Conservation (phyloP, 2,113 vertebrate genomes). For the Dicerorhinus sumatrensis region DNA sequence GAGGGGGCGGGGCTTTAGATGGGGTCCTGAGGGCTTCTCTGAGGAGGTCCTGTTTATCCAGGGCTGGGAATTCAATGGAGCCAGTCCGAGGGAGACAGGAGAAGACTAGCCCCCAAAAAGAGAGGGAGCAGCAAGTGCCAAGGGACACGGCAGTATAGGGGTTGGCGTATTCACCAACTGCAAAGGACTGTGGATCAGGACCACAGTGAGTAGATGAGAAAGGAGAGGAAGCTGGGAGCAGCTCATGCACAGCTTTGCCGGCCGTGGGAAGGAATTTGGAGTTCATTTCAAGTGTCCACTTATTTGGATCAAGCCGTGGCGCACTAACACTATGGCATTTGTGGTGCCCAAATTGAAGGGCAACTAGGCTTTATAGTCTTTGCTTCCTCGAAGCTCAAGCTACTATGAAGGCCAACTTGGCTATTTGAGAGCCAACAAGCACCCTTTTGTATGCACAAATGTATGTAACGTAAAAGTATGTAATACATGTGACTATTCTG, state of each 20-base stretch:
- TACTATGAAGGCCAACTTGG: not conserved
- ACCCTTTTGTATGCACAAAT: no score
- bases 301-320: not conserved
- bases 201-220: not conserved
- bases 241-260: not conserved
- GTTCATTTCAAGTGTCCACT: not conserved
- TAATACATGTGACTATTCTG: not conserved
- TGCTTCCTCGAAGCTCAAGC: not conserved
- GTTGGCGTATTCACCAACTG: fast-evolving
- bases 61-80: not conserved
- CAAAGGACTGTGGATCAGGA: not conserved
- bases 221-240: not conserved
- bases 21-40: not conserved
- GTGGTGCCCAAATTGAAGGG: not conserved
- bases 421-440: not conserved
- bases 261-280: not conserved
- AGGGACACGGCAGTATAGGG: fast-evolving
- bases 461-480: no score
- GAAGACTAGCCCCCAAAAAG: not conserved
- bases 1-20: fast-evolving
- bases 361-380: not conserved
- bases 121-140: no score
- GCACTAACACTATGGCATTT: fast-evolving
- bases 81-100: not conserved
- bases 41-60: not conserved